Base-by-base conservation (phyloP, 2,113 vertebrate genomes). In the Elachura formosa region DNA sequence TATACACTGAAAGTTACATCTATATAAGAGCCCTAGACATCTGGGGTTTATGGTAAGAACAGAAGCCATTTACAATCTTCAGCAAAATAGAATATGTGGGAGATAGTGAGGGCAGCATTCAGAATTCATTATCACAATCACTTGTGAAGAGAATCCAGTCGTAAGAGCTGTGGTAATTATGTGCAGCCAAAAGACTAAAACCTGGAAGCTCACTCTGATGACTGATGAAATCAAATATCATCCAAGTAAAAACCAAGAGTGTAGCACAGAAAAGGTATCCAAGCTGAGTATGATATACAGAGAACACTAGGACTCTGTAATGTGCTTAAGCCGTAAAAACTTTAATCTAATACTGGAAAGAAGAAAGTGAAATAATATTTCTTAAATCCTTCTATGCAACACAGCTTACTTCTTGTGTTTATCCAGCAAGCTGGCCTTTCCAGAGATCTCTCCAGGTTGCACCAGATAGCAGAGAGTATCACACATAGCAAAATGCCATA, bases 381-480 rank as follows among this genome's bases (percentile, higher is more conserved):
- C 62, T 93, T 77, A 94, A 94, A 84, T 66, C 67, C 76, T 59
- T 87, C 55, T 55, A 40, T 33, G 59, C 34, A 84, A 62, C 36
- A 51, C 71, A 75, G 19, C 43, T 88, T 89, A 87, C 62, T 87
- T 25, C 58, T 63, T 56, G 45, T 84, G 71, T 87, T 92, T 80
- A 84, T 36, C 63, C 89, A 95, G 93, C 79, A 96, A 97, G 45
- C 38, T 51, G 86, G 79, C 67, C 66, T 87, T 95, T 92, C 77
- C 77, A 87, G 87, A 81, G 72, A 88, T 63, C 84, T 93, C 85
- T 89, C 96, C 62, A 91, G 67, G 62, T 58, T 92, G 77, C 67
- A 87, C 89, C 84, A 94, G 89, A 73, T 91, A 92, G 45, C 80
- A 84, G 72, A 0, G 0, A 72, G n/a, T 90, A 91, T 48, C 69